Conservation (phyloP, 2,113 vertebrate genomes). For the Platysternon megacephalum region DNA sequence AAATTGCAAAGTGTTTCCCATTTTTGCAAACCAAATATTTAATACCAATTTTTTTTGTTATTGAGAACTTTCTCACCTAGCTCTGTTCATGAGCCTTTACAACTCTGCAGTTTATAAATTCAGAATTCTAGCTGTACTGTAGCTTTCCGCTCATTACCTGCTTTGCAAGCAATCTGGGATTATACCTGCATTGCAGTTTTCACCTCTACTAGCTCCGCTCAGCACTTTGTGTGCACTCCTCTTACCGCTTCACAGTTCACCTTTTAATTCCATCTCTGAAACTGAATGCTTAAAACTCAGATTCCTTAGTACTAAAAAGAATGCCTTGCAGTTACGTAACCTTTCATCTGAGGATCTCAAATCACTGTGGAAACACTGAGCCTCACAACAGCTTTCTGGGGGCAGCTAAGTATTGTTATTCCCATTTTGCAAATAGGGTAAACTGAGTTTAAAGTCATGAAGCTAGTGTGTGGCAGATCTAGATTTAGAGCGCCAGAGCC, state of each 20-base stretch:
- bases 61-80: not conserved
- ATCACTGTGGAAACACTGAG: not conserved
- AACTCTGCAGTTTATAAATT: not conserved
- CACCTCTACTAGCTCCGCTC: not conserved
- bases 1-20: not conserved
- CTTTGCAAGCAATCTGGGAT: not conserved
- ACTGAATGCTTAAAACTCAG: not conserved
- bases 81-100: not conserved
- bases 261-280: not conserved
- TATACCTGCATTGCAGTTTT: slow-evolving; percentile 4
- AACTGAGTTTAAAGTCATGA: not conserved
- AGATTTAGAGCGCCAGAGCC: not conserved
- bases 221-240: not conserved
- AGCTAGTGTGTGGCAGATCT: not conserved
- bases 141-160: not conserved
- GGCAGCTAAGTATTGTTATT: not conserved
- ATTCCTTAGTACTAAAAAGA: not conserved
- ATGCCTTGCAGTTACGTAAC: not conserved
- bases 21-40: not conserved
- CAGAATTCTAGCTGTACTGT: not conserved
- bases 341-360: not conserved
- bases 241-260: not conserved
- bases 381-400: not conserved
- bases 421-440: not conserved
- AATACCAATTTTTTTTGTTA: not conserved